Evolutionary conservation across 2,888 invertebrate species (phyloP).

Genomic region (Archips xylosteana): DNA sequence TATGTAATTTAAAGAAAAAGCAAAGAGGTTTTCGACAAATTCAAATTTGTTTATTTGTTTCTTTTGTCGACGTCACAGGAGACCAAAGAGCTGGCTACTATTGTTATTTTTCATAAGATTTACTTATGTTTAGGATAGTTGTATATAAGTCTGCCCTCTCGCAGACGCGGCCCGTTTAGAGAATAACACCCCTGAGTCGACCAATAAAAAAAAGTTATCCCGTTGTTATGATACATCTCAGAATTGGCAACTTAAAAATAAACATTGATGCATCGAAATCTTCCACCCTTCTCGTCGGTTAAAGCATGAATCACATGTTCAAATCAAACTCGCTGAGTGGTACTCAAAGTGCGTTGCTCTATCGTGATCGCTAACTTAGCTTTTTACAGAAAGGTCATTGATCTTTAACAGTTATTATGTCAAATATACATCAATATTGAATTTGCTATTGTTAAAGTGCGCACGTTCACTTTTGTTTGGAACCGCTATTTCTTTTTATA

Average conservation of each 20-base stretch:
- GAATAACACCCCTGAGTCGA: too few relatives aligned
- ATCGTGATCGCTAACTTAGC: slow-evolving; percentile 12
- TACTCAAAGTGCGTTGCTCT: slow-evolving; percentile 24
- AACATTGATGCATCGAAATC: not conserved
- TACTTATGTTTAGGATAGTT: too few relatives aligned
- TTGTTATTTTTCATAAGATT: too few relatives aligned
- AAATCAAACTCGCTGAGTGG: not conserved
- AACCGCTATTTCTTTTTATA: slow-evolving; percentile 1
- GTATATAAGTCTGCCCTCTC: too few relatives aligned
- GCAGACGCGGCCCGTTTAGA: too few relatives aligned
- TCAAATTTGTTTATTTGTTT: too few relatives aligned
- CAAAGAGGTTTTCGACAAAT: too few relatives aligned
- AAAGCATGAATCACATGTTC: slow-evolving; percentile 8
- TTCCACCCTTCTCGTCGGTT: not conserved
- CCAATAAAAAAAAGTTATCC: too few relatives aligned
- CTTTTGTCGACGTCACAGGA: too few relatives aligned
- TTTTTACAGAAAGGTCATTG: slow-evolving; percentile 25
- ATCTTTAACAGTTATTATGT: slow-evolving; percentile 34
- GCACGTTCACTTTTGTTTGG: slow-evolving; percentile 19
- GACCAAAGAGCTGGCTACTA: too few relatives aligned
- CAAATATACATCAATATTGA: slow-evolving; percentile 15
- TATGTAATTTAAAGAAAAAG: too few relatives aligned
- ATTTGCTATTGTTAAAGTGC: not conserved
- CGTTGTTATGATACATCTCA: too few relatives aligned
- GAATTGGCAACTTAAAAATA: not conserved